phyloP scores from a whole-genome alignment of 92 coral and sea anemone species.

The Paragorgia papillata region DNA sequence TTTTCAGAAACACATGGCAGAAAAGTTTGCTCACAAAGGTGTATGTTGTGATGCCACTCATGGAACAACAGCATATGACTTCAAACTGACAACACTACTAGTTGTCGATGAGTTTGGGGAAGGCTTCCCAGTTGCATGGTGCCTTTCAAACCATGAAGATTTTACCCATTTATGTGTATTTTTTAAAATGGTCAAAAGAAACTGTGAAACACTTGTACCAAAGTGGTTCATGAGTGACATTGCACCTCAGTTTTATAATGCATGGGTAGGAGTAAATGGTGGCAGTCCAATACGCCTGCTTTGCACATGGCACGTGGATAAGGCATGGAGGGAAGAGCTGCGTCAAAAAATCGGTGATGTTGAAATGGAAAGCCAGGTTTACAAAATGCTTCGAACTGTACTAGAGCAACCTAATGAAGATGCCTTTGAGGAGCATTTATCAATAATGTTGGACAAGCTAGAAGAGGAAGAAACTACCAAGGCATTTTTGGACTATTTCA shows the following conservation, averaged over 20 bases:
- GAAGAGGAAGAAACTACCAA: not conserved
- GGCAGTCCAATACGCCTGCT: slow-evolving; percentile 21
- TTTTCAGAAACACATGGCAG: slow-evolving; percentile 41
- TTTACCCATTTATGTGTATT: slow-evolving; percentile 18
- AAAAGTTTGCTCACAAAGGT: slow-evolving; percentile 45
- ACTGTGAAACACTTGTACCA: slow-evolving; percentile 24
- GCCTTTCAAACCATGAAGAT: slow-evolving; percentile 48
- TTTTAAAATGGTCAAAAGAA: slow-evolving; percentile 11
- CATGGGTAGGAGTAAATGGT: slow-evolving; percentile 40
- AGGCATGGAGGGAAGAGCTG: slow-evolving; percentile 33
- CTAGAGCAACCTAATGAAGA: slow-evolving; percentile 57
- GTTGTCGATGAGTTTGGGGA: slow-evolving; percentile 51
- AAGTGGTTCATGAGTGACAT: slow-evolving; percentile 45
- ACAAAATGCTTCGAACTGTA: slow-evolving; percentile 57
- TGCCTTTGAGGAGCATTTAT: slow-evolving; percentile 28
- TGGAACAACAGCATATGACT: slow-evolving; percentile 45
- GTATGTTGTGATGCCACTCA: slow-evolving; percentile 55
- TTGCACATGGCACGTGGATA: slow-evolving; percentile 10
- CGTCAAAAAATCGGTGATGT: slow-evolving; percentile 46
- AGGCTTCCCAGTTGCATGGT: slow-evolving; percentile 44
- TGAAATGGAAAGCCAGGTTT: slow-evolving; percentile 41
- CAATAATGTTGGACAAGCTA: slow-evolving; percentile 23
- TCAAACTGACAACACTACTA: slow-evolving; percentile 35
- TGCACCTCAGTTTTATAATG: too few species aligned
- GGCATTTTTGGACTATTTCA: slow-evolving; percentile 47